phyloP scores from a whole-genome alignment of 2,113 vertebrate genomes.

The Tragelaphus imberbis region DNA sequence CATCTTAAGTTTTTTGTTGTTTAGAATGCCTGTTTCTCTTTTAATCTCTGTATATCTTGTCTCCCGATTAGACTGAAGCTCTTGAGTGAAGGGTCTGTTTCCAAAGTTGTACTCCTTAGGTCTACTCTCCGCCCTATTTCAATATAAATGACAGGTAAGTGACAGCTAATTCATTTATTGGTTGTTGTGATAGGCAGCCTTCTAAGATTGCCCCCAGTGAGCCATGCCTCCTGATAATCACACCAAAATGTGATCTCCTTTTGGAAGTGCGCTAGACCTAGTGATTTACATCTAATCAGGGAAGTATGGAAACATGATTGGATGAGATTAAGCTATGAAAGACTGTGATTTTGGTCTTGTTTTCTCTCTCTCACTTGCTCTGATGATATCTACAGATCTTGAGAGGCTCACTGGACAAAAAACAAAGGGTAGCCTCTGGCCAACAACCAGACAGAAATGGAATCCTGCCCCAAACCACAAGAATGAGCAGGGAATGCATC shows the following conservation, averaged over 20 bases:
- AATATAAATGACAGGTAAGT: background rate
- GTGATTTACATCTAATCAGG: background rate
- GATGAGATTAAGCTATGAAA: background rate
- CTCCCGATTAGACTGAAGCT: background rate
- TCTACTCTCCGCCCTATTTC: background rate
- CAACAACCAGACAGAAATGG: background rate
- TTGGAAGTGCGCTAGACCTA: background rate
- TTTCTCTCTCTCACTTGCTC: background rate
- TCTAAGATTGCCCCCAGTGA: background rate
- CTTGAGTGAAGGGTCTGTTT: background rate
- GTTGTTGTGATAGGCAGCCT: background rate
- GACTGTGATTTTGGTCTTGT: background rate
- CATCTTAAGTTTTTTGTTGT: background rate
- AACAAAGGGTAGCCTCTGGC: background rate
- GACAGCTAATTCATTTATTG: background rate
- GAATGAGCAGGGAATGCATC: background rate
- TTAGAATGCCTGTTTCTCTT: conserved; percentile 9
- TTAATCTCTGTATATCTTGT: background rate
- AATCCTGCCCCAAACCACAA: background rate
- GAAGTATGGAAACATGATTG: background rate
- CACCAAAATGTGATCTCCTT: background rate
- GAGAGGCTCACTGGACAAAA: background rate
- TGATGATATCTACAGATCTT: background rate
- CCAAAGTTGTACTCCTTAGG: background rate
- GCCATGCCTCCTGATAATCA: background rate